Conservation (phyloP, 2,888 invertebrate species). For the Priocnemis perturbator region DNA sequence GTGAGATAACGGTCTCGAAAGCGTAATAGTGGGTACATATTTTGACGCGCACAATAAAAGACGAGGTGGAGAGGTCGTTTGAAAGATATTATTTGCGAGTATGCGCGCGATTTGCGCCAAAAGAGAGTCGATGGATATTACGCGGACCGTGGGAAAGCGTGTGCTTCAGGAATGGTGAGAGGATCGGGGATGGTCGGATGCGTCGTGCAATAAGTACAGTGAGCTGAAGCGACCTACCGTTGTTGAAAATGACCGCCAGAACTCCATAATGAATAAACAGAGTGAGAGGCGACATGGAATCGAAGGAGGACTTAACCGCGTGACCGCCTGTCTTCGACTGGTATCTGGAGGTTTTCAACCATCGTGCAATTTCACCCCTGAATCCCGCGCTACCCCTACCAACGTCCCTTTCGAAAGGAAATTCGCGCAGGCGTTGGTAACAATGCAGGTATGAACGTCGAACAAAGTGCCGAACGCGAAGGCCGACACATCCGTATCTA, state of each 20-base stretch:
- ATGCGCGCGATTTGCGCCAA: no score
- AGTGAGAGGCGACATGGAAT: conserved; percentile 54
- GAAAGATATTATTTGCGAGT: no score
- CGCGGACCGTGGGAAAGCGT: no score
- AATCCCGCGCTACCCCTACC: conserved; percentile 59
- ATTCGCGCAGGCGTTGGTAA: conserved; percentile 59
- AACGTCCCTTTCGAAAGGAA: conserved; percentile 37
- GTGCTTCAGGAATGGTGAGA: no score
- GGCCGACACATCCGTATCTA: not conserved
- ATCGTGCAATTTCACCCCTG: conserved; percentile 58
- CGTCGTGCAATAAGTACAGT: no score
- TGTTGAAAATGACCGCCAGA: conserved; percentile 45
- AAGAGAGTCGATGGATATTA: no score
- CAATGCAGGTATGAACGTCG: conserved; percentile 36
- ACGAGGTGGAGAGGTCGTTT: no score
- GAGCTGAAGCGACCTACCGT: conserved; percentile 42
- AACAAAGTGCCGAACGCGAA: conserved; percentile 23
- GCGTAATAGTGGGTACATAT: no score
- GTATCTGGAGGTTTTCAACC: conserved; percentile 51
- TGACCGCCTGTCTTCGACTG: conserved; percentile 57
- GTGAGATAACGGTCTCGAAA: not conserved
- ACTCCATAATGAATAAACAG: conserved; percentile 51
- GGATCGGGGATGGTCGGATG: no score
- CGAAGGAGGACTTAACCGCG: conserved; percentile 45
- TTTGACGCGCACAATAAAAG: no score